Evolutionary conservation across 2,797 vertebrate species (phyloP).

Genomic region (Streptopelia turtur): DNA sequence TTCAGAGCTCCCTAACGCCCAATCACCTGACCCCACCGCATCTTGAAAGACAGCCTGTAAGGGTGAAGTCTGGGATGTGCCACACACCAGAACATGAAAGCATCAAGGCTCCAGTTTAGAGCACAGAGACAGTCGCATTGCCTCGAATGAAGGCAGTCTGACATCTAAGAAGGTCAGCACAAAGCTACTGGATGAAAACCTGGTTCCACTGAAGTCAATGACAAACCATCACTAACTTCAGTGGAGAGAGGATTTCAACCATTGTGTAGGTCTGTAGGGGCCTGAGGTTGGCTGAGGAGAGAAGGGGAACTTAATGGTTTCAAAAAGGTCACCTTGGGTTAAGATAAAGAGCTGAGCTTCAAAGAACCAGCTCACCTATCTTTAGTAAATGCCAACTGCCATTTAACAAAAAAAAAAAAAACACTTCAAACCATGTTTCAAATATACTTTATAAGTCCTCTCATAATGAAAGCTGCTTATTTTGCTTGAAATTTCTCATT

Average conservation of each 20-base stretch:
- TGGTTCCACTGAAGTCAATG: constrained; percentile 32
- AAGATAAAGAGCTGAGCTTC: constrained; percentile 62
- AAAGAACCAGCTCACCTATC: constrained; percentile 56
- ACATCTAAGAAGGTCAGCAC: constrained; percentile 31
- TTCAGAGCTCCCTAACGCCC: not conserved
- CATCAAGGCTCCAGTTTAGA: not conserved
- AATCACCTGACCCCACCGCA: not conserved
- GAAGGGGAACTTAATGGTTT: constrained; percentile 55
- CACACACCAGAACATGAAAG: constrained; percentile 8
- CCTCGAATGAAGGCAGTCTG: not conserved
- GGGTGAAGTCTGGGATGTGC: not conserved
- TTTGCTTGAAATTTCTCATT: not conserved
- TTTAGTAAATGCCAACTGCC: constrained; percentile 49
- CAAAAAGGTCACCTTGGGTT: constrained; percentile 58
- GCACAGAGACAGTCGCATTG: not conserved
- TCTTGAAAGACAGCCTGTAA: not conserved
- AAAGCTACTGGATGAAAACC: constrained; percentile 43
- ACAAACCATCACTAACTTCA: constrained; percentile 34
- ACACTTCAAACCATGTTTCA: constrained; percentile 45
- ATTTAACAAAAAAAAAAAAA: constrained; percentile 37
- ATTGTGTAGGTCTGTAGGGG: constrained; percentile 48
- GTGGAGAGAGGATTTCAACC: constrained; percentile 20
- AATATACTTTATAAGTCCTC: constrained; percentile 14
- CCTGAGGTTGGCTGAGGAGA: constrained; percentile 15
- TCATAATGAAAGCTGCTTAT: constrained; percentile 30